These are phyloP conservation scores for Propsilocerus akamusi DNA, from an alignment of 1,140 invertebrate species.

Conservation along the genomic window DNA sequence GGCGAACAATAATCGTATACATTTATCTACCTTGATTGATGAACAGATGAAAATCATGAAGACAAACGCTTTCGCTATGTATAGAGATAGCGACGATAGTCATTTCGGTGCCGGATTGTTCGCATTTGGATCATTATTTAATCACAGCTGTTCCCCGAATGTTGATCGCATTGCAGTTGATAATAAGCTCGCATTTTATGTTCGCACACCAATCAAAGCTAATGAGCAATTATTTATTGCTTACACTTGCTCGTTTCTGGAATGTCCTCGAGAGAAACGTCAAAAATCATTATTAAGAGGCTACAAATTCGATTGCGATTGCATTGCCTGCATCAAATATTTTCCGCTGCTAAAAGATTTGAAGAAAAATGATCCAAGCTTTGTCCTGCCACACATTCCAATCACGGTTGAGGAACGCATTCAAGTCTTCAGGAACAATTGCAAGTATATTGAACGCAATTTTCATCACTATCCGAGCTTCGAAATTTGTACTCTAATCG, in stretches of 20 bases:
- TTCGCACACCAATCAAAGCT: slow-evolving; percentile 41
- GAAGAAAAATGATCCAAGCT: no score
- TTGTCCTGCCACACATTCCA: no score
- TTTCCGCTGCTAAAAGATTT: no score
- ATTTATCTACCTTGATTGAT: slow-evolving; percentile 11
- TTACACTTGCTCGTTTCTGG: neutral
- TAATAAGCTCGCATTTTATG: slow-evolving; percentile 31
- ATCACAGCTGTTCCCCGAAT: slow-evolving; percentile 86
- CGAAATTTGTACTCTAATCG: no score
- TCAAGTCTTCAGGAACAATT: no score
- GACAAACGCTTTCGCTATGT: no score
- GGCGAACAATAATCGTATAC: slow-evolving; percentile 24
- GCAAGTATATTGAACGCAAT: no score
- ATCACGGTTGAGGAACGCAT: no score
- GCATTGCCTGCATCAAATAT: neutral
- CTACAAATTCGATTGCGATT: neutral
- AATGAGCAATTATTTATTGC: slow-evolving; percentile 41
- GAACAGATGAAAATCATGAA: neutral
- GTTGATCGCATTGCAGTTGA: slow-evolving; percentile 40
- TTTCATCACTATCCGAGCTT: no score
- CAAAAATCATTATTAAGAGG: neutral
- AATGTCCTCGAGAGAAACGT: neutral
- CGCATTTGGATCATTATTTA: no score
- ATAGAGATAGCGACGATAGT: neutral
- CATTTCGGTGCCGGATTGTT: neutral